These are phyloP conservation scores for Ceryle rudis DNA, from an alignment of 2,797 vertebrate species.

Conservation along the genomic window DNA sequence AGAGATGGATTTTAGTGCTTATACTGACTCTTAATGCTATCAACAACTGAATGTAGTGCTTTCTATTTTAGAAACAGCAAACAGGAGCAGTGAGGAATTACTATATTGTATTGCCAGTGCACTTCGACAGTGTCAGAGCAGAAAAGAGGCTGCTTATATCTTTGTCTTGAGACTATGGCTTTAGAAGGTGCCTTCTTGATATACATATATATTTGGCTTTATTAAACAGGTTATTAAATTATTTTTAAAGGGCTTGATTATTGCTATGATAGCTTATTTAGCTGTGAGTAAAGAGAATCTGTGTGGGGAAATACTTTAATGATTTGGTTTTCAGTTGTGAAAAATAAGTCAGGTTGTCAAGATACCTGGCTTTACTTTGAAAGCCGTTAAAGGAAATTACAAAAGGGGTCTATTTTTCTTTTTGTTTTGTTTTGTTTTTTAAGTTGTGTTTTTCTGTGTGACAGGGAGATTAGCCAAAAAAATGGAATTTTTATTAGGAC, in stretches of 20 bases:
- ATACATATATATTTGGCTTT: constrained; percentile 1
- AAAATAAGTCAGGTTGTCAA: constrained; percentile 16
- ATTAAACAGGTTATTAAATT: not conserved
- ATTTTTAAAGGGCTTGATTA: not conserved
- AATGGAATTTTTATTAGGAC: constrained; percentile 70
- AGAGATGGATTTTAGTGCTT: constrained; percentile 41
- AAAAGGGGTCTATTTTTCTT: constrained; percentile 4
- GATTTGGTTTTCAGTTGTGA: constrained; percentile 1
- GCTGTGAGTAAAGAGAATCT: not conserved
- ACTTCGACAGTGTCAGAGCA: not conserved
- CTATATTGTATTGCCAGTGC: not conserved
- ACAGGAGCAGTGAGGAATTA: not conserved
- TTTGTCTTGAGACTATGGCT: not conserved
- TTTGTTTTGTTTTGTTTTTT: constrained; percentile 25
- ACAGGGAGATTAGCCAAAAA: constrained; percentile 63
- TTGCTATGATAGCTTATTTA: not conserved
- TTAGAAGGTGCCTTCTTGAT: not conserved
- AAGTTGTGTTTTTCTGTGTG: constrained; percentile 52
- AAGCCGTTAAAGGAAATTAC: constrained; percentile 22
- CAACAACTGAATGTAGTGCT: not conserved
- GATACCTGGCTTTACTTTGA: constrained; percentile 28
- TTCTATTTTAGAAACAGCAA: not conserved
- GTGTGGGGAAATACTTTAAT: not conserved
- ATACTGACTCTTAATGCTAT: not conserved
- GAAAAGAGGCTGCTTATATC: not conserved